Base-by-base conservation (phyloP, 2,888 invertebrate genomes). In the Morpho achilles region DNA sequence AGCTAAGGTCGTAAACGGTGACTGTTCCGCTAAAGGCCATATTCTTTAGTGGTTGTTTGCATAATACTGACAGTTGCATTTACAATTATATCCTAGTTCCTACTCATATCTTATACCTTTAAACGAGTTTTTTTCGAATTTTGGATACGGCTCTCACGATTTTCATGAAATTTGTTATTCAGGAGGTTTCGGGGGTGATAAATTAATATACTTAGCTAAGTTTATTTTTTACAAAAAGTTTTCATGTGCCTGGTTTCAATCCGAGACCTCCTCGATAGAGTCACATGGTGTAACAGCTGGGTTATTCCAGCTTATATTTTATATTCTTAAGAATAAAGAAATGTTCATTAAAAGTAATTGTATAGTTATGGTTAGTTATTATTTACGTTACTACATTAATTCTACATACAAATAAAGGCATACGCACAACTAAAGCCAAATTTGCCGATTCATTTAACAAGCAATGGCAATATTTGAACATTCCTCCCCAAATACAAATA, bases 391-490 rank as follows among this genome's bases (percentile, higher is more conserved):
- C 22, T 2, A 32, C 39, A n/a, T 32, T 50, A 52, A 56, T 53
- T 59, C 67, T 64, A 58, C 56, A 45, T 43, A 59, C 63, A 67
- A 70, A 67, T 61, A 67, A 56, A 58, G 63, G 57, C 59, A 65
- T 67, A 64, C 61, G 62, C 63, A 60, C 60, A 50, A 53, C 61
- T 56, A 60, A 48, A 52, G 51, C 51, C 69, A 71, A 74, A 80
- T 69, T 71, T 75, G 63, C 69, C 79, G 72, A 67, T 69, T 71
- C 79, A 82, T 85, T 83, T 75, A 74, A 71, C 78, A 71, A 71
- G 75, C 69, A 70, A 64, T 59, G 65, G 72, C 74, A 84, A 87
- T 86, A 83, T 86, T 86, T 84, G 80, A 79, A 70, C 82, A 79
- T 76, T 71, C 69, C 67, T 60, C 72, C 82, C 79, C 73, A 71